These are phyloP conservation scores for Philotrypesis tridentata DNA, from an alignment of 1,140 invertebrate species.

Conservation along the genomic window DNA sequence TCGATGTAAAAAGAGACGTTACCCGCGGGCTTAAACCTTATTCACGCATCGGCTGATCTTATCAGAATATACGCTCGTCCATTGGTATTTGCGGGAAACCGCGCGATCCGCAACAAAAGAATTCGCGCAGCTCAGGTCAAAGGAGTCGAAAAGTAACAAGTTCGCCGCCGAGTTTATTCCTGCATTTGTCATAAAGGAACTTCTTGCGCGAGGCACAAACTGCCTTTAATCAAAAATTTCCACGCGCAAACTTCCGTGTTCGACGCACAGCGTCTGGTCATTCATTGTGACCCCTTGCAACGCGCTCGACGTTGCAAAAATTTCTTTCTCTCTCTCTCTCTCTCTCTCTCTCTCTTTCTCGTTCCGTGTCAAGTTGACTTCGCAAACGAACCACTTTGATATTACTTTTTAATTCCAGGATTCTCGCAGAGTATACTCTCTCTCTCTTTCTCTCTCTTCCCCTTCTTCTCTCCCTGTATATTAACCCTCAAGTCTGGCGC, in stretches of 20 bases:
- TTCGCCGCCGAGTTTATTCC: not conserved
- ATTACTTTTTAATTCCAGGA: constrained; percentile 4
- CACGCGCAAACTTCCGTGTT: not conserved
- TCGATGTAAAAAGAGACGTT: too few relatives aligned
- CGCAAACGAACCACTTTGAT: constrained; percentile 20
- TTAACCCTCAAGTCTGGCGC: not conserved
- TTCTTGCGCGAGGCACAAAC: not conserved
- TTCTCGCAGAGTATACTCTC: not conserved
- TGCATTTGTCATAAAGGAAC: not conserved
- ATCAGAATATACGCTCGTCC: not conserved
- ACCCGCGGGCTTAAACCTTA: too few relatives aligned
- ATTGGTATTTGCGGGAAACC: not conserved
- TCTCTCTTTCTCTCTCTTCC: not conserved
- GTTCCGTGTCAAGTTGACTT: not conserved
- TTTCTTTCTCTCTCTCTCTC: not conserved
- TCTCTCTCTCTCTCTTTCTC: not conserved
- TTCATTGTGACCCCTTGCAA: not conserved
- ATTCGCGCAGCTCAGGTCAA: not conserved
- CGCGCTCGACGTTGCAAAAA: not conserved
- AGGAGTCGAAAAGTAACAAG: not conserved
- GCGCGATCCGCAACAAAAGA: not conserved
- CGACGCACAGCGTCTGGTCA: not conserved
- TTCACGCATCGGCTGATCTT: too few relatives aligned
- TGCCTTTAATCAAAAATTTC: constrained; percentile 27
- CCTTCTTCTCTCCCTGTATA: not conserved